Evolutionary conservation across 2,113 vertebrate species (phyloP), one percentile per base, ranked within the genome.

Genomic region (Bostrychus sinensis): DNA sequence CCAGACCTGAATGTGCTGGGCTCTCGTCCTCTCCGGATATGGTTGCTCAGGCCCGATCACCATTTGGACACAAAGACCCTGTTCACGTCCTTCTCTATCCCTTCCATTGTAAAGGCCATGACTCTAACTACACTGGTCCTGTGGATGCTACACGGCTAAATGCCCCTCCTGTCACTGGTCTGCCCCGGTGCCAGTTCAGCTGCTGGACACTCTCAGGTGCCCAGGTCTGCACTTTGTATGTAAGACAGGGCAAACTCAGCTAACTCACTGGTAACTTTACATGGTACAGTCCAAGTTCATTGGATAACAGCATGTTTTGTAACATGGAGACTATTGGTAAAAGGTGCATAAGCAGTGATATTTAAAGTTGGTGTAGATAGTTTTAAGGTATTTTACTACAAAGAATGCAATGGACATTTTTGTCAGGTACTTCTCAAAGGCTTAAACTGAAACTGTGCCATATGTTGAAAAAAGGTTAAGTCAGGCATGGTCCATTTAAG

Each of bases 31-130:
- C 79, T 84, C 90, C 90, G 89, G 90, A 91, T 89, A 74, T 67
- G 83, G 81, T 43, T 3, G 78, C 65, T 80, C 81, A 26, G 66
- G 64, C 60, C 85, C 74, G 75, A 77, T 82, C 81, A 13, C 59
- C 67, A 77, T 61, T 45, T 19, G 56, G 58, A 76, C 76, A 91
- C 89, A 91, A 90, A 91, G 90, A 11, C 84, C 62, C 90, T 88
- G 88, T 91, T 91, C 83, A 89, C 83, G 68, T 70, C 71, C 67
- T 79, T 83, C 86, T 90, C 88, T 90, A 91, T 90, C 88, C 84
- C 78, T 6, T 71, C 81, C 88, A 87, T 89, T 91, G 89, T 89
- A 78, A 54, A 48, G 50, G 65, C 56, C 67, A 56, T 23, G 72
- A 75, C 62, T 78, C 61, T 59, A 77, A 78, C 66, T 70, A 30